A percentile compares a stretch with the other conserved stretches of the same genome.
Conservation (phyloP, 1,140 invertebrate genomes). For the Papilio helenus region DNA sequence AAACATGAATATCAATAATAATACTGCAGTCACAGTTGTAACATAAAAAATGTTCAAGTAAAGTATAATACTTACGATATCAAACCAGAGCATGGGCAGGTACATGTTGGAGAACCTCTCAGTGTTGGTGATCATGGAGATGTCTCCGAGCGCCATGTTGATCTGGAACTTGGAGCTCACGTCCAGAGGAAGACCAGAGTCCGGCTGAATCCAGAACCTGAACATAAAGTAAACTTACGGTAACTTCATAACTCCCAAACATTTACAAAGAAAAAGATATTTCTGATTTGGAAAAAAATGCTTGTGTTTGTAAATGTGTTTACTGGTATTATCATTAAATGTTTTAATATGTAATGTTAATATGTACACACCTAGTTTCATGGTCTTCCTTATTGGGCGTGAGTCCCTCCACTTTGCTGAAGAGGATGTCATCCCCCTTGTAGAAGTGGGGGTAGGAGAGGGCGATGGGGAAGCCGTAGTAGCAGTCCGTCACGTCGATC, state of each 20-base stretch:
- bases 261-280: too few relatives aligned
- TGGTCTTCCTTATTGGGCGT: slow-evolving; percentile 87
- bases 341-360: background rate
- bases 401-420: slow-evolving; percentile 88
- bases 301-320: too few relatives aligned
- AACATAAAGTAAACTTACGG: slow-evolving; percentile 26
- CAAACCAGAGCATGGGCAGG: slow-evolving; percentile 91
- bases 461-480: slow-evolving; percentile 93
- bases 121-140: slow-evolving; percentile 84
- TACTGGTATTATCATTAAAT: too few relatives aligned
- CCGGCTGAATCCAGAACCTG: slow-evolving; percentile 82
- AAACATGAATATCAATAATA: background rate
- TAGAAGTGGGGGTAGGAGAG: slow-evolving; percentile 96
- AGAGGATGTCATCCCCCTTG: slow-evolving; percentile 86
- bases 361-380: slow-evolving; percentile 77
- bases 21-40: background rate
- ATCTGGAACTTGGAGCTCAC: slow-evolving; percentile 91
- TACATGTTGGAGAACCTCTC: slow-evolving; percentile 87
- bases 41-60: background rate
- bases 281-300: too few relatives aligned
- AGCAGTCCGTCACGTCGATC: slow-evolving; percentile 91
- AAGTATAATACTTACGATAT: slow-evolving; percentile 87
- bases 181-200: slow-evolving; percentile 89
- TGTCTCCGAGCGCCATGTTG: slow-evolving; percentile 90
- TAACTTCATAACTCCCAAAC: background rate